Evolutionary conservation across 2,113 vertebrate species (phyloP).

Genomic region (Elaphurus davidianus): DNA sequence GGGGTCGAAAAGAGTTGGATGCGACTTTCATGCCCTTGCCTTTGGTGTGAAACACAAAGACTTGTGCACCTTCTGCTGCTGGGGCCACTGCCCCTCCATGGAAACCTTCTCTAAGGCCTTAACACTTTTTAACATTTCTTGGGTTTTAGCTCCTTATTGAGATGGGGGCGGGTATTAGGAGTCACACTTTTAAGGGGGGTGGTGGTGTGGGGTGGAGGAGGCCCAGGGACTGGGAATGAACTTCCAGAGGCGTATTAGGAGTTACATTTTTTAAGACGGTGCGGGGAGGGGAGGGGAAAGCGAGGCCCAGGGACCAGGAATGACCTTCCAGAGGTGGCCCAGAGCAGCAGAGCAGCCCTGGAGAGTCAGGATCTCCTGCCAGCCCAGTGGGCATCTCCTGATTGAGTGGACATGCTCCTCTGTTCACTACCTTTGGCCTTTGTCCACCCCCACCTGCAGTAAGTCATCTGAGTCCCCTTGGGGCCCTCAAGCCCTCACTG

Average conservation of each 20-base stretch:
- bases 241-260: not conserved
- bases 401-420: fast-evolving
- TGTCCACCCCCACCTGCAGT: not conserved
- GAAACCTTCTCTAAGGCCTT: not conserved
- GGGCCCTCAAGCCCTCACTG: too few species aligned
- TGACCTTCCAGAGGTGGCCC: not conserved
- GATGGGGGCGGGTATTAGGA: not conserved
- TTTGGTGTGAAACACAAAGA: not conserved
- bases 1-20: not conserved
- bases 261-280: too few species aligned
- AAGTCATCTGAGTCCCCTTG: not conserved
- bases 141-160: not conserved
- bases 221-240: not conserved
- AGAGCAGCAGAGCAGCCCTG: not conserved
- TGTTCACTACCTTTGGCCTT: not conserved
- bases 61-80: not conserved
- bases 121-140: not conserved
- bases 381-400: fast-evolving
- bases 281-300: fast-evolving
- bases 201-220: not conserved
- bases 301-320: not conserved
- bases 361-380: too few species aligned
- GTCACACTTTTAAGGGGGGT: not conserved
- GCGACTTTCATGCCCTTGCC: not conserved
- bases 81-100: not conserved